Percentiles rank a stretch among this genome's conserved stretches.
Conservation (phyloP, 2,797 vertebrate species). For the Phoebastria nigripes region DNA sequence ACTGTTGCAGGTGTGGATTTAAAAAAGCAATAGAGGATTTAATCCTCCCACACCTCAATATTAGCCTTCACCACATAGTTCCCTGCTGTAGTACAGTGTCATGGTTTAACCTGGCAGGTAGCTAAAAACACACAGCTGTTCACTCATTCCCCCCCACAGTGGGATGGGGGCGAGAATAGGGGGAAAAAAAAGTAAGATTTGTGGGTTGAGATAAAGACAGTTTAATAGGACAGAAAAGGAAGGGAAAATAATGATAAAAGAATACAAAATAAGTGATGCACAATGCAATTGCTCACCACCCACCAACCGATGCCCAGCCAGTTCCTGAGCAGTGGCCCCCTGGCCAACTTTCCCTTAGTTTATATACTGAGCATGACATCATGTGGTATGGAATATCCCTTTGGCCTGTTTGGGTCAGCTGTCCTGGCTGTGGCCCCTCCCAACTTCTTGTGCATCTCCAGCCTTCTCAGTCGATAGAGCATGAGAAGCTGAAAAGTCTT, state of each 20-base stretch:
- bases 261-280: not conserved
- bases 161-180: not conserved
- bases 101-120: not conserved
- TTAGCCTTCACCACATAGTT: not conserved
- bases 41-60: not conserved
- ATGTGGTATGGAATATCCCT: not conserved
- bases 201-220: not conserved
- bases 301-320: not conserved
- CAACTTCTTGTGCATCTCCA: no score
- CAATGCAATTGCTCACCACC: not conserved
- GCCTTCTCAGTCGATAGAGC: no score
- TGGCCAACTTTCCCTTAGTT: not conserved
- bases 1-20: not conserved
- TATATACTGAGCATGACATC: not conserved
- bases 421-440: not conserved
- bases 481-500: not conserved
- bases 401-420: not conserved
- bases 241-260: not conserved
- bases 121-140: not conserved
- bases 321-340: not conserved
- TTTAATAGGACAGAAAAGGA: not conserved
- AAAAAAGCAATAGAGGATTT: not conserved
- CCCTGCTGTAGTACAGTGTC: not conserved
- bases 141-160: not conserved
- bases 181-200: not conserved